Base-by-base conservation (phyloP, 2,888 invertebrate genomes). In the Pinctada fucata region DNA sequence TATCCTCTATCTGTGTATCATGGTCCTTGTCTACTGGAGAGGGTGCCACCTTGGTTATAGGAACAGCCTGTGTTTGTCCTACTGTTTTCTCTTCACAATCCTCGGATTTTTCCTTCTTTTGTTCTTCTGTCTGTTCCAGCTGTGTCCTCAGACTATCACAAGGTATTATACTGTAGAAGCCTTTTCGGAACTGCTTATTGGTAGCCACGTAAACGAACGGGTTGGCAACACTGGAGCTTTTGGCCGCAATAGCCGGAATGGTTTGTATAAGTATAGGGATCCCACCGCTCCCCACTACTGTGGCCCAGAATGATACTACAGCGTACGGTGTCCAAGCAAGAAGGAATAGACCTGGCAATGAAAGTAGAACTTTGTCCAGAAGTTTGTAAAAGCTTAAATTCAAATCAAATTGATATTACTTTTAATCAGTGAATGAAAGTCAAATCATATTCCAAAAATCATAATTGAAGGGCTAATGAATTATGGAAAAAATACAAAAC, bases 201-300 rank as follows among this genome's bases (percentile, higher is more conserved):
- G 87, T 87, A n/a, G 82, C 83, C 52, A 89, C 88, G 81, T 90
- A 90, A 47, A 90, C 85, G 45, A 90, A 78, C 13, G 90, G 88
- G 76, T 89, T 88, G 87, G 87, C 89, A 8, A 89, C 78, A 13
- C 86, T 82, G 4, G 87, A 79, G 45, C 86, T 84, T 74, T 90
- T 90, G 73, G 90, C 90, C 3, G 87, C 66, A 5, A 86, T 73
- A 1, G 89, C 87, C 0, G 90, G 89, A 5, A 89, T 47, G 4
- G 85, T 85, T 31, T 82, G 83, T 8, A 84, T 76, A 3, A 83
- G 72, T 2, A 85, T 73, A 4, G 87, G 85, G 5, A 89, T 79
- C 58, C 79, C 63, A 13, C 76, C 77, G 1, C 80, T 81, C 49
- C 83, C 80, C 4, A 86, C 87, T 52, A 89, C 86, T 2, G 87